Evolutionary conservation across 1,140 invertebrate genomes (phyloP).

Genomic region (Tigriopus japonicus): DNA sequence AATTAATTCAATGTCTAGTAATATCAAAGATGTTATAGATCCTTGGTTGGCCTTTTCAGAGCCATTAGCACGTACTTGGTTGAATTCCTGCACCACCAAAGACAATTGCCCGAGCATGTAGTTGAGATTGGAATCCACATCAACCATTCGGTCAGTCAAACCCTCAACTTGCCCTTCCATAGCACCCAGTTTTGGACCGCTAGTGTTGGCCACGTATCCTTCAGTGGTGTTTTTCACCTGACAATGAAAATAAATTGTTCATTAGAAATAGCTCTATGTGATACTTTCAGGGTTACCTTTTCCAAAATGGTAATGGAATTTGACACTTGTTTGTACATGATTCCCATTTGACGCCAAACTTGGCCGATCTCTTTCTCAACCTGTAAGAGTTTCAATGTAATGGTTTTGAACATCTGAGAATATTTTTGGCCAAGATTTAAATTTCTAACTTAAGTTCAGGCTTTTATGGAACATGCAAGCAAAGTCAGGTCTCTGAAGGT

Average conservation of each 20-base stretch:
- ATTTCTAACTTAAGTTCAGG: too few species aligned
- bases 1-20: too few species aligned
- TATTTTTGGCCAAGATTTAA: too few species aligned
- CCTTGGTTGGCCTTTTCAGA: too few species aligned
- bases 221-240: slow-evolving; percentile 39
- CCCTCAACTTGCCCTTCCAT: slow-evolving; percentile 47
- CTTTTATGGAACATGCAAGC: too few species aligned
- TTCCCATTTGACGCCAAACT: slow-evolving; percentile 67
- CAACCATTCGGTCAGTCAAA: slow-evolving; percentile 35
- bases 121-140: slow-evolving; percentile 66
- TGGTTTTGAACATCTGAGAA: too few species aligned
- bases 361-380: slow-evolving; percentile 63
- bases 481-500: too few species aligned
- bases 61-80: slow-evolving; percentile 41
- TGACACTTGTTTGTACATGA: slow-evolving; percentile 64
- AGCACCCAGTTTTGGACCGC: slow-evolving; percentile 46
- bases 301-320: slow-evolving; percentile 50
- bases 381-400: slow-evolving; percentile 23
- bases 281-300: slow-evolving; percentile 37
- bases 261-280: background rate
- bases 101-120: slow-evolving; percentile 56
- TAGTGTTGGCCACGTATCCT: slow-evolving; percentile 57
- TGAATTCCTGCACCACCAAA: slow-evolving; percentile 65
- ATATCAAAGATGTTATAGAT: too few species aligned
- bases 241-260: background rate